Conservation (phyloP, 2,797 vertebrate genomes). For the Hybognathus amarus region DNA sequence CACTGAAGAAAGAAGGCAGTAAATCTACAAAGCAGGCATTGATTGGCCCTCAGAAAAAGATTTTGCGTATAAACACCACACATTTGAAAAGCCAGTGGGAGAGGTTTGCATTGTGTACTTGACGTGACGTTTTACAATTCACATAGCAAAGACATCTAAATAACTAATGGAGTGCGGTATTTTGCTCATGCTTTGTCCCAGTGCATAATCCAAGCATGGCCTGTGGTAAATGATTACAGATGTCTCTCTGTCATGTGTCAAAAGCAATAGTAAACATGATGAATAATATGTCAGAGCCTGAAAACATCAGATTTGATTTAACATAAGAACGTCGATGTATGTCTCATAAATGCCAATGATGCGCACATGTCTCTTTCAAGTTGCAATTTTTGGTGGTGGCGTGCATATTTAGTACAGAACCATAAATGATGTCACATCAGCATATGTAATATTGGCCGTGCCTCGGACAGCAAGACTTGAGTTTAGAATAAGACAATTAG, state of each 20-base stretch:
- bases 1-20: constrained; percentile 51
- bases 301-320: constrained; percentile 40
- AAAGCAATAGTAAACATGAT: constrained; percentile 37
- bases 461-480: neutral
- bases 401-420: constrained; percentile 12
- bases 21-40: constrained; percentile 52
- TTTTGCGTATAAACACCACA: constrained; percentile 55
- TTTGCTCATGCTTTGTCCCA: constrained; percentile 44
- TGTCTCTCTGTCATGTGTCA: constrained; percentile 37
- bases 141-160: constrained; percentile 48
- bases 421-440: constrained; percentile 21
- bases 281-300: constrained; percentile 32
- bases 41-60: constrained; percentile 34
- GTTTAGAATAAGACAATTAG: constrained; percentile 21
- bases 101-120: constrained; percentile 50
- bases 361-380: constrained; percentile 30
- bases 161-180: constrained; percentile 54
- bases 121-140: constrained; percentile 53
- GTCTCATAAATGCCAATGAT: constrained; percentile 44
- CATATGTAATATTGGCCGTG: constrained; percentile 13
- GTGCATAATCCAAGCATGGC: constrained; percentile 33
- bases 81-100: constrained; percentile 37
- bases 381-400: constrained; percentile 1
- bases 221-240: constrained; percentile 41
- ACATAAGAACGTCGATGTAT: neutral